Conservation (phyloP, 2,113 vertebrate genomes). For the Brachypteracias leptosomus region DNA sequence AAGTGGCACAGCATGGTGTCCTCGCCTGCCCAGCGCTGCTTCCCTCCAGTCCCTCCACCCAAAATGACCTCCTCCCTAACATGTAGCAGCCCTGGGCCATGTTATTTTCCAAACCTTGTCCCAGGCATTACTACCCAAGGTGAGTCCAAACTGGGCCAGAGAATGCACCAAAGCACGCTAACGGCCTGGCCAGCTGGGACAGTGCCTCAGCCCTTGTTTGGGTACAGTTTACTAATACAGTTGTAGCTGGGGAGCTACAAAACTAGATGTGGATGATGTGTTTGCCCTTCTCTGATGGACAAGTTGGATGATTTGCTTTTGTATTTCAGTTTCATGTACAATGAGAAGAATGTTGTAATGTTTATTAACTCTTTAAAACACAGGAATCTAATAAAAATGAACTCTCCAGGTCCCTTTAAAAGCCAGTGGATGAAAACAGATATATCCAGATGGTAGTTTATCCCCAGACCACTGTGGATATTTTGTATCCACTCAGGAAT, state of each 20-base stretch:
- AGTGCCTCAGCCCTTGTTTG: not conserved
- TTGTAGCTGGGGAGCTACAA: not conserved
- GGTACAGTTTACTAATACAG: not conserved
- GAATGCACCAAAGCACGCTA: not conserved
- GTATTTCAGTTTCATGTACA: not conserved
- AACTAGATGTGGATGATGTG: not conserved
- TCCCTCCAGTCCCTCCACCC: not conserved
- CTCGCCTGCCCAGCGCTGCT: not conserved
- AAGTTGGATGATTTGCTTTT: not conserved
- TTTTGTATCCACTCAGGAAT: fast-evolving
- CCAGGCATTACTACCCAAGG: not conserved
- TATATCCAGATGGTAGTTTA: not conserved
- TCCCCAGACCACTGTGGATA: not conserved
- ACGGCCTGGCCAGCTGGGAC: not conserved
- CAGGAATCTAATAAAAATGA: not conserved
- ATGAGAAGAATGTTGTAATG: not conserved
- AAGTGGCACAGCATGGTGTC: fast-evolving
- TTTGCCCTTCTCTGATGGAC: not conserved
- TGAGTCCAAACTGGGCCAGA: not conserved
- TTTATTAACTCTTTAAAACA: not conserved
- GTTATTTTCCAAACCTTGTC: not conserved
- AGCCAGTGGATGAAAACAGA: not conserved
- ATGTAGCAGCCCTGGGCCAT: not conserved
- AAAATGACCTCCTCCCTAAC: not conserved
- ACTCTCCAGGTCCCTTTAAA: not conserved